Base-by-base conservation (phyloP, 2,113 vertebrate species). In the Lichenostomus cassidix region DNA sequence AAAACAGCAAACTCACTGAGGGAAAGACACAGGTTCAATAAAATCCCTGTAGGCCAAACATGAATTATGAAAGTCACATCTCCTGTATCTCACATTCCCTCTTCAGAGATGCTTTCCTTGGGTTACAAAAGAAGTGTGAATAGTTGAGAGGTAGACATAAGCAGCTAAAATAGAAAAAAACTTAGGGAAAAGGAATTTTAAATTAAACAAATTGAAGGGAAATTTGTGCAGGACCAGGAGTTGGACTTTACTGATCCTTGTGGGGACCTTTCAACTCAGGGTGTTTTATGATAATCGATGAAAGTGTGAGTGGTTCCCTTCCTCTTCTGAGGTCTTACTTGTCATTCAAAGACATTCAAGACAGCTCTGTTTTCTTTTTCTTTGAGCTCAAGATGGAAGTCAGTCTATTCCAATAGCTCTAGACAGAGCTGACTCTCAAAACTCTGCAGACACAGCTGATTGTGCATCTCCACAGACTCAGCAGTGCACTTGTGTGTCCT, bases 241-340 rank as follows among this genome's bases (percentile, higher is more conserved):
- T 2, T 89, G 53, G 21, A 33, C 21, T 35, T 33, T 17, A 27
- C 2, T 7, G 18, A 17, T 62, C 63, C 12, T 27, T 16, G 47
- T 63, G 56, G 55, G 22, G 16, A 13, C 41, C 18, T 42, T 42
- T 47, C 21, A 76, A 5, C 35, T 33, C 55, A 37, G 35, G 55
- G 16, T 33, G 23, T 16, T 42, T 19, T 10, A 0, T 27, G 24
- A 35, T 19, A 15, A 41, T 35, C 53, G 8, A 0, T 35, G 6
- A 5, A 44, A 59, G 49, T 27, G 6, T 24, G 52, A 69, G 16
- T 22, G 15, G 7, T 16, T 20, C 17, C 12, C 27, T 92, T 84
- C 41, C n/a, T 77, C 41, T 41, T 74, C 41, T 33, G 73, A 62
- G 24, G 12, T 37, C 15, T 49, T 53, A 46, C 24, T 83, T 11